Base-by-base conservation (phyloP, 2,888 invertebrate genomes). In the Odontocolon sp. region DNA sequence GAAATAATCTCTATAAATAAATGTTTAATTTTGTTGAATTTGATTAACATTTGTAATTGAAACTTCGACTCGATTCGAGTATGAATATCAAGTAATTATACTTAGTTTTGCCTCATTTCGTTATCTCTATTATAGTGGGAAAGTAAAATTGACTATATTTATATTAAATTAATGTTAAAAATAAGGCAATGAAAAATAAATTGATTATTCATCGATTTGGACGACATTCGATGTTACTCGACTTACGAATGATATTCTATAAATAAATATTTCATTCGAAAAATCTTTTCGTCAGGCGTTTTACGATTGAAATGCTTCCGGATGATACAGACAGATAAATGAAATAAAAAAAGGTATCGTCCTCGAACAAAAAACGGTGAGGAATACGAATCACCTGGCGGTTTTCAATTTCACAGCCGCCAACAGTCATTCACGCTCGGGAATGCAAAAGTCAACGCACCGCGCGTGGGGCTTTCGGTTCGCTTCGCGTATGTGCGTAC, bases 401-500 rank as follows among this genome's bases (percentile, higher is more conserved):
- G 6, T 54, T 61, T 16, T 42, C 38, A 47, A 57, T 63, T 64
- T 68, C 50, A 18, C 42, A 56, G 28, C 18, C 47, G 57, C 47
- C 31, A 14, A n/a, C 45, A 21, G 45, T 18, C 23, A 16, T 8
- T 42, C 16, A 23, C 33, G 14, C 50, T 11, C 21, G 64, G 31
- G 61, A 68, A 66, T 66, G 66, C 69, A 66, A 61, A 70, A 6
- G 70, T 52, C 59, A 66, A 54, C 59, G 70, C 18, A 42, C 42
- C 57, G 52, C 69, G 33, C 47, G 64, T 28, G 36, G 2, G n/a
- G 45, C 50, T 31, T 14, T 31, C 59, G 59, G n/a, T n/a, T n/a
- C n/a, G n/a, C 23, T 8, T 11, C 1, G 11, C 23, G 50, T 47
- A 57, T 26, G 45, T n/a, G 26, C 23, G 50, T n/a, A n/a, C n/a